Conservation (phyloP, 2,113 vertebrate species). For the Monarcha castaneiventris region DNA sequence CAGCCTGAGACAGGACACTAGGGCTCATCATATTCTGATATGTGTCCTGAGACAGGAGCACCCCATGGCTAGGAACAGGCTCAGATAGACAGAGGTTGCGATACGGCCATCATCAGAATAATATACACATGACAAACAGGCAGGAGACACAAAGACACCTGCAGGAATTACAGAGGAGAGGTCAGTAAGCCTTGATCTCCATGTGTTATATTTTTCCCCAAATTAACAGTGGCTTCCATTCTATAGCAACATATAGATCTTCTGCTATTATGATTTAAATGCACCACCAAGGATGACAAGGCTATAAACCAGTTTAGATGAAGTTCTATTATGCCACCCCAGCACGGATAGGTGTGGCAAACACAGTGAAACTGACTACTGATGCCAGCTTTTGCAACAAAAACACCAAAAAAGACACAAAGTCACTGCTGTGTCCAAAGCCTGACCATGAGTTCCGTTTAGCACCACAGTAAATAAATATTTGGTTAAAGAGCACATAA, state of each 20-base stretch:
- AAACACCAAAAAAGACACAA: neutral
- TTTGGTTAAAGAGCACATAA: neutral
- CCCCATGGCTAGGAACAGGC: neutral
- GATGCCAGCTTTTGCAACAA: neutral
- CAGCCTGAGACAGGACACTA: neutral
- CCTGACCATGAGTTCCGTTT: neutral
- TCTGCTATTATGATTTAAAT: neutral
- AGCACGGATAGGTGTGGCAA: neutral
- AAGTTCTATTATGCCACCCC: neutral
- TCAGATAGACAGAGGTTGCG: neutral
- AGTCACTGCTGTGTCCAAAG: neutral
- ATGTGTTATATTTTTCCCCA: neutral
- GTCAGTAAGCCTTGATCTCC: neutral
- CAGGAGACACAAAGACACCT: neutral
- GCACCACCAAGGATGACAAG: neutral
- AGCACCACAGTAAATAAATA: neutral
- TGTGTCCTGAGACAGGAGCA: neutral
- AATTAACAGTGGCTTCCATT: neutral
- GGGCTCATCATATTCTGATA: neutral
- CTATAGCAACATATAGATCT: neutral
- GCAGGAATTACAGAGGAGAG: neutral
- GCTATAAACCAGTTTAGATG: neutral
- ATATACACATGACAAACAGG: neutral
- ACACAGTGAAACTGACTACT: neutral
- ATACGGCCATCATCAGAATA: neutral